A percentile compares a stretch with the other conserved stretches of the same genome.
Conservation (phyloP, 2,888 invertebrate genomes). For the Erynnis tages region DNA sequence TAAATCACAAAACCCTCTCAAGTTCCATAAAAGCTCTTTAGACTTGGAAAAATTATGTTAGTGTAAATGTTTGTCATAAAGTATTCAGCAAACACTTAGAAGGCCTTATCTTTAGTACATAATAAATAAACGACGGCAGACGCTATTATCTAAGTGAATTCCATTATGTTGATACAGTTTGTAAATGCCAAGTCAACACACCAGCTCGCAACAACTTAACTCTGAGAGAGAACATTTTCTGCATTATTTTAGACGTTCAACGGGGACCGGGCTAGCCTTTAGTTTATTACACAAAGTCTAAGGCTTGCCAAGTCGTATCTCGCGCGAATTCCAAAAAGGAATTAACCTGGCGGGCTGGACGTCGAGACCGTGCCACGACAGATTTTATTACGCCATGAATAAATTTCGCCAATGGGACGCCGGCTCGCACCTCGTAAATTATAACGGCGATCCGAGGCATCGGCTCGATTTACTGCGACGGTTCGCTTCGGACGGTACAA, state of each 20-base stretch:
- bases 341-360: slow-evolving; percentile 51
- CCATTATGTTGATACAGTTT: slow-evolving; percentile 18
- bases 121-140: slow-evolving; percentile 11
- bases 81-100: slow-evolving; percentile 22
- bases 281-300: slow-evolving; percentile 21
- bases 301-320: slow-evolving; percentile 38
- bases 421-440: slow-evolving; percentile 61
- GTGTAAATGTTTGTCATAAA: slow-evolving; percentile 25
- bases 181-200: slow-evolving; percentile 24
- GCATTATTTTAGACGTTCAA: slow-evolving; percentile 26
- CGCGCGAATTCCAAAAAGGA: slow-evolving; percentile 61
- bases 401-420: slow-evolving; percentile 62
- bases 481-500: slow-evolving; percentile 45
- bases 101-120: slow-evolving; percentile 9
- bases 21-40: background rate
- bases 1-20: background rate
- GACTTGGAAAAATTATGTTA: slow-evolving; percentile 13
- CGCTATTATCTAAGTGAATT: slow-evolving; percentile 25
- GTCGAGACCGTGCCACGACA: slow-evolving; percentile 56
- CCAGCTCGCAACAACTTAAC: slow-evolving; percentile 16
- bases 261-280: slow-evolving; percentile 14
- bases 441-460: slow-evolving; percentile 59
- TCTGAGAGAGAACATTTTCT: slow-evolving; percentile 29
- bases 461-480: slow-evolving; percentile 52
- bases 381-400: slow-evolving; percentile 78